Percentiles rank a stretch among this genome's conserved stretches.
Evolutionary conservation across 2,888 invertebrate genomes (phyloP).

Genomic region (Panorpa germanica): DNA sequence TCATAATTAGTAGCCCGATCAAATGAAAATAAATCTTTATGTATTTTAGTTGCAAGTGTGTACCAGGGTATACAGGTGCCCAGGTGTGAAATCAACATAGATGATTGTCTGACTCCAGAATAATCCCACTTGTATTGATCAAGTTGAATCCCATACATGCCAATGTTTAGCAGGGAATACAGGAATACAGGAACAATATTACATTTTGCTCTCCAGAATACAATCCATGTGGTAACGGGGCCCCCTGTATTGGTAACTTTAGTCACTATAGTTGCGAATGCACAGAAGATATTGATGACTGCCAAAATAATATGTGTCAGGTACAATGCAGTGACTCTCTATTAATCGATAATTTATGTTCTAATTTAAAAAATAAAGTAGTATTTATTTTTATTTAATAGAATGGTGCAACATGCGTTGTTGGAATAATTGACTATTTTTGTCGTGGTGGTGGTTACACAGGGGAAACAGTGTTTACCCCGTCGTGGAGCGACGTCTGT

Average conservation of each 20-base stretch:
- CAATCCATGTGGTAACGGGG: constrained; percentile 91
- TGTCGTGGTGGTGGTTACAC: no score
- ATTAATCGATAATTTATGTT: no score
- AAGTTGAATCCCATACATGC: constrained; percentile 76
- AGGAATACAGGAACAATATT: no score
- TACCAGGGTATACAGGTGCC: constrained; percentile 80
- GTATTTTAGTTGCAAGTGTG: constrained; percentile 89
- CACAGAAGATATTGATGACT: constrained; percentile 86
- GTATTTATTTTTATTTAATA: no score
- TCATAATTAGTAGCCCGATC: no score
- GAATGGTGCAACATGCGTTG: constrained; percentile 86
- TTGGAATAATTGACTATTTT: constrained; percentile 86
- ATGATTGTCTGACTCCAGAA: constrained; percentile 94
- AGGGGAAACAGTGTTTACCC: no score
- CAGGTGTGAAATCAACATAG: constrained; percentile 92
- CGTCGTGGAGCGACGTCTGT: no score
- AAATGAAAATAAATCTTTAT: no score
- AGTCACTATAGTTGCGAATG: constrained; percentile 80
- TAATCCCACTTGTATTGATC: constrained; percentile 87
- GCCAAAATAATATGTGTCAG: constrained; percentile 89
- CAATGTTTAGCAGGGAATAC: constrained; percentile 76
- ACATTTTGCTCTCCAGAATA: constrained; percentile 82
- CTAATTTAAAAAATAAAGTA: no score
- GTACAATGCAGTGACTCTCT: no score
- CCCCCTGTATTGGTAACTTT: constrained; percentile 68